These are phyloP conservation scores for Lycocorax pyrrhopterus DNA, from an alignment of 2,113 vertebrate genomes.

Conservation along the genomic window DNA sequence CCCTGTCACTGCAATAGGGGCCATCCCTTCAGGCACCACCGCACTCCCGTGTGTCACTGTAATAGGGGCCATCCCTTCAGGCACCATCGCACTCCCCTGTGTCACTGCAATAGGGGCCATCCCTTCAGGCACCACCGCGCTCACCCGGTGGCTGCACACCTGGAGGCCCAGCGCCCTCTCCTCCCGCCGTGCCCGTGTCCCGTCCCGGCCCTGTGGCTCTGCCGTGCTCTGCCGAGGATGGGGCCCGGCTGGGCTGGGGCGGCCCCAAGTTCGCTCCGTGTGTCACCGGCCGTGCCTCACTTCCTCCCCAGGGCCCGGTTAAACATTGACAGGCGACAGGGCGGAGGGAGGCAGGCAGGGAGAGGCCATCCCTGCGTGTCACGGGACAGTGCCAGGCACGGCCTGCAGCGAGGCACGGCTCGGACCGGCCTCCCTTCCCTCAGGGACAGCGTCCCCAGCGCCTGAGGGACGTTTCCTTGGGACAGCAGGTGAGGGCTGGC, in stretches of 20 bases:
- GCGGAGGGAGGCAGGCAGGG: neutral
- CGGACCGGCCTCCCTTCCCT: neutral
- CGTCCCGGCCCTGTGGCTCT: rapidly evolving
- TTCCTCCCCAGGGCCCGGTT: neutral
- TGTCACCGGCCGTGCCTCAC: neutral
- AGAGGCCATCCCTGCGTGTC: neutral
- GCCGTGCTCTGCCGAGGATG: neutral
- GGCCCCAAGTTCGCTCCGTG: neutral
- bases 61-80: too few species aligned
- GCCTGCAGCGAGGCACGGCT: neutral
- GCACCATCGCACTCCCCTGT: too few species aligned
- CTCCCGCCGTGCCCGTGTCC: rapidly evolving
- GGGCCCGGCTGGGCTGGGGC: rapidly evolving
- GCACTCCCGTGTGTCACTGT: too few species aligned
- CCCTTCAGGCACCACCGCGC: rapidly evolving
- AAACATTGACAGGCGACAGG: constrained; percentile 19
- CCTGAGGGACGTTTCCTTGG: rapidly evolving
- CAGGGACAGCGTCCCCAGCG: rapidly evolving
- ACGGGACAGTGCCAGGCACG: neutral
- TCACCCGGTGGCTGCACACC: rapidly evolving
- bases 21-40: too few species aligned
- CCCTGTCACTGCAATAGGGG: too few species aligned
- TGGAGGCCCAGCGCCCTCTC: rapidly evolving
- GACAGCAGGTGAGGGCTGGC: neutral
- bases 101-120: neutral